Conservation (phyloP, 2,113 vertebrate species). For the Scortum barcoo region DNA sequence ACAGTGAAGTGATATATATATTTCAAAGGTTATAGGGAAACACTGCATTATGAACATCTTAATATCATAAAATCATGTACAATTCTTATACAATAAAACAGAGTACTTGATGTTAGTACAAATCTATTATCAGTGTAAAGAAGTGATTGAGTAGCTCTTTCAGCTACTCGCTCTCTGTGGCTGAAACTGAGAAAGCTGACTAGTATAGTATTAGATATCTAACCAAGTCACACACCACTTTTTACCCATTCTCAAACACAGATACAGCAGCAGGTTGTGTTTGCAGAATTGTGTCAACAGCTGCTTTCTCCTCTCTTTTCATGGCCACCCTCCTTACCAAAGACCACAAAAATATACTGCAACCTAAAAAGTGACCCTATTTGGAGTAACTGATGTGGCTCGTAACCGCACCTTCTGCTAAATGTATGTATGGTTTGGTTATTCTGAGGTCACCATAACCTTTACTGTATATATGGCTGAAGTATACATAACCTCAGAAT, state of each 20-base stretch:
- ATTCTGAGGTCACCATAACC: neutral
- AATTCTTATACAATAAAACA: neutral
- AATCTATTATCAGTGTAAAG: neutral
- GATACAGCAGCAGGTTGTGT: neutral
- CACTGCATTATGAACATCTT: neutral
- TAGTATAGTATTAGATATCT: neutral
- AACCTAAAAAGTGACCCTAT: neutral
- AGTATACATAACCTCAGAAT: neutral
- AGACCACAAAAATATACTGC: neutral
- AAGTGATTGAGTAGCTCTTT: too few species aligned
- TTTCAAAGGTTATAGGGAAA: neutral
- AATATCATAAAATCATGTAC: neutral
- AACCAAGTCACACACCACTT: neutral
- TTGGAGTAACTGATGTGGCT: neutral
- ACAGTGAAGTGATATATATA: neutral
- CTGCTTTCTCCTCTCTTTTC: too few species aligned
- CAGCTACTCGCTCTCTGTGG: too few species aligned
- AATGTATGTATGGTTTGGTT: neutral
- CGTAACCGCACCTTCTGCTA: neutral
- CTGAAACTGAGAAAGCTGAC: neutral
- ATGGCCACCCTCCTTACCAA: neutral
- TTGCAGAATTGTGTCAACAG: neutral
- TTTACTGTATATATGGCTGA: neutral
- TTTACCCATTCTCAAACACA: neutral
- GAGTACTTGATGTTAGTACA: neutral